phyloP scores from a whole-genome alignment of 2,797 vertebrate species.

The Allobates femoralis region DNA sequence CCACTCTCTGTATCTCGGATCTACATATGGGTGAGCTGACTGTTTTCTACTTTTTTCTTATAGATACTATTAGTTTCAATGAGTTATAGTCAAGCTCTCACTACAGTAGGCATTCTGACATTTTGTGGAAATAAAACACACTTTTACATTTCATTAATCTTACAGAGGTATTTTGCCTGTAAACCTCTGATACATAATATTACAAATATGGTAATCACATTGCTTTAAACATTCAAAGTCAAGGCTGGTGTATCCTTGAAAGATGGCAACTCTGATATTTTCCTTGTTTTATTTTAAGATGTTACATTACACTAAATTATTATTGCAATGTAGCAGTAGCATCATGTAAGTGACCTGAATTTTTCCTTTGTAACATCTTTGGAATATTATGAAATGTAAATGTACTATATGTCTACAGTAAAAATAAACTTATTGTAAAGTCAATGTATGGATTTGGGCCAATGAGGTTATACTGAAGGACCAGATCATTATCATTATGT shows the following conservation, averaged over 20 bases:
- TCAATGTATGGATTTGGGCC: constrained; percentile 9
- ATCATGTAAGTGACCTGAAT: neutral
- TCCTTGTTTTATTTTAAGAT: neutral
- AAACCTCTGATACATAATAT: neutral
- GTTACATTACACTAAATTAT: neutral
- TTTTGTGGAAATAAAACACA: neutral
- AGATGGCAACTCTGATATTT: neutral
- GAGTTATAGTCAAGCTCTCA: neutral
- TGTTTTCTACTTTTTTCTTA: no score
- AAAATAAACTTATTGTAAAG: constrained; percentile 18
- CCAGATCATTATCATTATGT: neutral
- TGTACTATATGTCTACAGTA: neutral
- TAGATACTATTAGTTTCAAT: neutral
- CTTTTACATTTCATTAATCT: neutral
- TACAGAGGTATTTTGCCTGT: neutral
- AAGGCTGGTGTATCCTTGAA: neutral
- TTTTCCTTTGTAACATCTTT: neutral
- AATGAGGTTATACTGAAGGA: neutral
- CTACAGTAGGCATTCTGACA: neutral
- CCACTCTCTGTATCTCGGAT: no score
- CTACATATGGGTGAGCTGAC: no score
- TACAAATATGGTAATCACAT: neutral
- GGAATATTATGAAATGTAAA: neutral
- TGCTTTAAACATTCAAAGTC: neutral
- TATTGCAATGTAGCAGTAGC: neutral